Percentiles rank a stretch among this genome's conserved stretches.
Evolutionary conservation across 2,113 vertebrate genomes (phyloP).

Genomic region (Catharus bicknelli): DNA sequence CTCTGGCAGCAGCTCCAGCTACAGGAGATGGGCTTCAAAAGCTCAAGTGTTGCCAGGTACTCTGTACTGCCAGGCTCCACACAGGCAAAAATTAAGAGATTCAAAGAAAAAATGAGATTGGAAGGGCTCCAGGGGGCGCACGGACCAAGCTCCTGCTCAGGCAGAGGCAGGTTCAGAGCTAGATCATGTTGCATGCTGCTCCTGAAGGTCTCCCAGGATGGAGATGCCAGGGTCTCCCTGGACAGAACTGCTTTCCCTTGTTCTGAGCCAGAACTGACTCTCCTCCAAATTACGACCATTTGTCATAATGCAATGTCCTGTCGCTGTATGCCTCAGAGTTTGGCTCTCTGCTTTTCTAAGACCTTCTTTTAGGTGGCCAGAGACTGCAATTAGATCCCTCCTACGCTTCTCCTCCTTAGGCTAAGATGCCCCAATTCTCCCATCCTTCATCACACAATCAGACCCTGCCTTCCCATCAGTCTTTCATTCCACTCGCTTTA

Average conservation of each 20-base stretch:
- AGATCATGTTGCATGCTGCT: background rate
- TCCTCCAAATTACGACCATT: background rate
- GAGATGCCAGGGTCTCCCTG: background rate
- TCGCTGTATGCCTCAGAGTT: background rate
- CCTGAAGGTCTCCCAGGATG: background rate
- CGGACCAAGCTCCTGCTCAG: background rate
- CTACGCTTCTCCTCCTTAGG: background rate
- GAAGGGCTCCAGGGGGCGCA: background rate
- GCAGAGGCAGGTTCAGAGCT: background rate
- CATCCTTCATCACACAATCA: rapidly evolving
- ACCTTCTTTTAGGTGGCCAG: background rate
- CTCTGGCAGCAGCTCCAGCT: background rate
- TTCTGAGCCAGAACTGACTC: background rate
- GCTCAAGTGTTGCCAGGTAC: background rate
- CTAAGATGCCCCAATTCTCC: background rate
- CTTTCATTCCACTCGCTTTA: rapidly evolving
- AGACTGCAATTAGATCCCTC: background rate
- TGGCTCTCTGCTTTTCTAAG: background rate
- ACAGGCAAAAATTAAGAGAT: background rate
- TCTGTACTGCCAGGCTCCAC: background rate
- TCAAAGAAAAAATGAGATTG: background rate
- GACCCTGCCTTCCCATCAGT: background rate
- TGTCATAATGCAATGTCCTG: background rate
- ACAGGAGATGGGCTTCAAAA: background rate
- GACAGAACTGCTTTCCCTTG: background rate